phyloP scores from a whole-genome alignment of 2,113 vertebrate genomes.

The Myiagra hebetior region DNA sequence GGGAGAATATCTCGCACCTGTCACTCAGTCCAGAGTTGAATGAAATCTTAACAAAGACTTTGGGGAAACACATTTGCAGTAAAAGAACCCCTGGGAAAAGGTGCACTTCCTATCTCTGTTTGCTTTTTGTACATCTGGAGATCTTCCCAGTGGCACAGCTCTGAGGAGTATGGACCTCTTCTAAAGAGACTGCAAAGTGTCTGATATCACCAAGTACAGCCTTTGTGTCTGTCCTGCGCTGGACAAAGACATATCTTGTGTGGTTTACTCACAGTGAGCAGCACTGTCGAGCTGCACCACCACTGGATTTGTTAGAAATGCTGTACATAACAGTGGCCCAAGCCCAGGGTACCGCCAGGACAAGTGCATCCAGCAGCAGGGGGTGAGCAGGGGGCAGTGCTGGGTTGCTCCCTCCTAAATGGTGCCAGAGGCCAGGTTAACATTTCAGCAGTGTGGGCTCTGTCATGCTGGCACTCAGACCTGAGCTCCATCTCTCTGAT shows the following conservation, averaged over 20 bases:
- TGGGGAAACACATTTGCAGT: background rate
- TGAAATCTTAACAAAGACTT: background rate
- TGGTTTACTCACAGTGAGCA: background rate
- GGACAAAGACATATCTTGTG: background rate
- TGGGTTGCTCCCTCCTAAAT: background rate
- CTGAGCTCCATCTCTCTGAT: background rate
- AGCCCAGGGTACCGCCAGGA: background rate
- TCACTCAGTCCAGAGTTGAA: background rate
- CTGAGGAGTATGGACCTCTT: background rate
- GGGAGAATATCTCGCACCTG: background rate
- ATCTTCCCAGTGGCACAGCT: background rate
- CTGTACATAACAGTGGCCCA: rapidly evolving
- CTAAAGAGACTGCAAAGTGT: background rate
- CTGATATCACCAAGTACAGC: background rate
- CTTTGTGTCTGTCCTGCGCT: background rate
- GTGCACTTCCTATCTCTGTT: background rate
- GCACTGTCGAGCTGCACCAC: background rate
- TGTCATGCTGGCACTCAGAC: background rate
- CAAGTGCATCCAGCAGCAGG: rapidly evolving
- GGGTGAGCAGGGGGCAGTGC: background rate
- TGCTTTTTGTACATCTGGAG: background rate
- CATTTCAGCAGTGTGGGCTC: background rate
- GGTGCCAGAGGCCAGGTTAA: background rate
- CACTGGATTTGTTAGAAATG: background rate
- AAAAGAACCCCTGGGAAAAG: background rate